Base-by-base conservation (phyloP, 2,888 invertebrate genomes). In the Unio delphinus region DNA sequence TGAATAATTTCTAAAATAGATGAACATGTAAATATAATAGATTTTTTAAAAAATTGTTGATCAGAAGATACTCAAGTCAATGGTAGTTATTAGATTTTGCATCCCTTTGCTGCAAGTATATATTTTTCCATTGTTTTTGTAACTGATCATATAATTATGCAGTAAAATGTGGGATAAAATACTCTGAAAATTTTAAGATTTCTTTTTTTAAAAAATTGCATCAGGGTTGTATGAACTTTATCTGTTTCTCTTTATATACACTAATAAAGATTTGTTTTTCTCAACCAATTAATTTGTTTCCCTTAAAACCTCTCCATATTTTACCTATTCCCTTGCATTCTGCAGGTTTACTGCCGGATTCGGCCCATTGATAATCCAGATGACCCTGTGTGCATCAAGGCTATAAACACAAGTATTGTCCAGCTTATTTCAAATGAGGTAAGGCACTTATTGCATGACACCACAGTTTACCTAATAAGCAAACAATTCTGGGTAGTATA, bases 261-360 rank as follows among this genome's bases (percentile, higher is more conserved):
- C 58, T n/a, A 3, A 23, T 61, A 18, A 15, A 64, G 28, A 60
- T 18, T 23, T 61, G 18, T 17, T 64, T 45, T 59, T 54, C 5
- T 61, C 26, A 15, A 26, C 20, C 18, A 18, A 1, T 59, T 8
- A 11, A 45, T 18, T 55, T 62, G 55, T 55, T 23, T 0, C 6
- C 28, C 28, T 1, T 54, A 15, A 59, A 18, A 34, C 3, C 61
- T 28, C 7, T 30, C 57, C 18, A 55, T 45, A 20, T 45, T 62
- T 17, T 28, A 54, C 23, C 45, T 23, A 54, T 64, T n/a, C 4
- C 57, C 34, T 61, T 30, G 59, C 65, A 61, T 26, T 61, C 79
- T 80, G 0, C 78, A 96, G 91, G 98, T 98, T 0, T 98, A 93
- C 85, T 97, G 97, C 87, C 92, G 98, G 28, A 90, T 98, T 23